Evolutionary conservation across 1,140 invertebrate species (phyloP), one percentile per base, ranked within the genome.

Genomic region (Wasmannia auropunctata): DNA sequence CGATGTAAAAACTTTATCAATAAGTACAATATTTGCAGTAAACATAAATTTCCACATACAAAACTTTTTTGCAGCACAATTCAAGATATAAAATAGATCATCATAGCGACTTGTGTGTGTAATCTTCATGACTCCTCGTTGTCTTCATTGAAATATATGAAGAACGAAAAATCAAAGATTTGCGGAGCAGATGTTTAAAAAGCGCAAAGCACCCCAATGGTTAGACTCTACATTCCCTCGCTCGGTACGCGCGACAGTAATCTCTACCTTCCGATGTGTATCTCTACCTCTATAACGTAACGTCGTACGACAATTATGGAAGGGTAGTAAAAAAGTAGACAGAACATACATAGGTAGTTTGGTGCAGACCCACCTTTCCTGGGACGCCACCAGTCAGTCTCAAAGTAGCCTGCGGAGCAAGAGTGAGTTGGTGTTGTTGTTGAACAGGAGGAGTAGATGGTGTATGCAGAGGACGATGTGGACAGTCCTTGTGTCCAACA

Each of bases 311-410:
- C 90, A 88, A 86, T 92, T 88, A 92, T 88, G 87, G 88, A 91
- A 93, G 89, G 91, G 86, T 91, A 93, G 83, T 92, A 91, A 94
- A 94, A 91, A 93, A 94, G 91, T 93, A 93, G 93, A 93, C 93
- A 94, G 92, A 93, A 94, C 93, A 94, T 95, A 95, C 94, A 95
- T 95, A 95, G 94, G 94, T 95, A 95, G 94, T 95, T 95, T 95
- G 94, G 94, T 95, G 95, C 93, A 95, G 95, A 95, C 95, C 96
- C 98, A 98, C 98, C 98, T 98, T 98, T 98, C 95, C 98, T 97
- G 95, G 98, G 98, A 96, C 98, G 97, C 98, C 98, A 98, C 98
- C 98, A 98, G 96, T 98, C 98, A 93, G 94, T 95, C 97, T 98
- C 98, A 97, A 98, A 98, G 97, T 98, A 98, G 97, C 98, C 98